Evolutionary conservation across 1,140 invertebrate species (phyloP).

Genomic region (Lepidostoma basale): DNA sequence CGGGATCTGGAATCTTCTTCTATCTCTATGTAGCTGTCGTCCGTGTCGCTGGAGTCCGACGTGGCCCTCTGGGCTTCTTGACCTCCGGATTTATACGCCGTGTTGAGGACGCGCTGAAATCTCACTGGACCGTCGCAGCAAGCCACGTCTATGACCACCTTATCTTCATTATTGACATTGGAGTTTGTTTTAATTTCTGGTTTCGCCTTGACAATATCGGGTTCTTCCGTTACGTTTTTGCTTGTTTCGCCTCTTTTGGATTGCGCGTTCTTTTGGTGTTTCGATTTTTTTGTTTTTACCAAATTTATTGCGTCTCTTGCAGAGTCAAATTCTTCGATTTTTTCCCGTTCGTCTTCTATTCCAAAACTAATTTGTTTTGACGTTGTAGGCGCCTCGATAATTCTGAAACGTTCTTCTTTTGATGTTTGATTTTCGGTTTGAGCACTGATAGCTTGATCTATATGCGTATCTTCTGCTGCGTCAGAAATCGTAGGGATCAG

Average conservation of each 20-base stretch:
- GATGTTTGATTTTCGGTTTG: too few species aligned
- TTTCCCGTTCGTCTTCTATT: too few species aligned
- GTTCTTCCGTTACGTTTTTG: background rate
- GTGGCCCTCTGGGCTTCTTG: constrained; percentile 40
- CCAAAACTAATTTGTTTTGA: too few species aligned
- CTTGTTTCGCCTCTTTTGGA: constrained; percentile 22
- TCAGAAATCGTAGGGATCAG: background rate
- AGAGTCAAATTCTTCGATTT: too few species aligned
- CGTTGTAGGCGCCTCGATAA: background rate
- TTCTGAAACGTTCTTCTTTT: background rate
- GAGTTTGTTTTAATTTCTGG: constrained; percentile 46
- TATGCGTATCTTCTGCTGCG: background rate
- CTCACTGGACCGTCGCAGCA: constrained; percentile 86
- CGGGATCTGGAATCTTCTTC: constrained; percentile 39
- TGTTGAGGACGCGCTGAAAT: constrained; percentile 79
- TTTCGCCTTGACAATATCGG: constrained; percentile 37
- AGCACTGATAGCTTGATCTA: too few species aligned
- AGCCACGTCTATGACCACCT: constrained; percentile 77
- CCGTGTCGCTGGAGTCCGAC: constrained; percentile 49
- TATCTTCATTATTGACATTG: background rate
- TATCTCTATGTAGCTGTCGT: constrained; percentile 46
- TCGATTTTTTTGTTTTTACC: constrained; percentile 4
- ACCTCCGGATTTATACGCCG: constrained; percentile 66
- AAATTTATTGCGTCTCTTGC: background rate
- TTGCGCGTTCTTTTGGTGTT: constrained; percentile 2